These are phyloP conservation scores for Staurois parvus DNA, from an alignment of 2,797 vertebrate species.

Conservation along the genomic window DNA sequence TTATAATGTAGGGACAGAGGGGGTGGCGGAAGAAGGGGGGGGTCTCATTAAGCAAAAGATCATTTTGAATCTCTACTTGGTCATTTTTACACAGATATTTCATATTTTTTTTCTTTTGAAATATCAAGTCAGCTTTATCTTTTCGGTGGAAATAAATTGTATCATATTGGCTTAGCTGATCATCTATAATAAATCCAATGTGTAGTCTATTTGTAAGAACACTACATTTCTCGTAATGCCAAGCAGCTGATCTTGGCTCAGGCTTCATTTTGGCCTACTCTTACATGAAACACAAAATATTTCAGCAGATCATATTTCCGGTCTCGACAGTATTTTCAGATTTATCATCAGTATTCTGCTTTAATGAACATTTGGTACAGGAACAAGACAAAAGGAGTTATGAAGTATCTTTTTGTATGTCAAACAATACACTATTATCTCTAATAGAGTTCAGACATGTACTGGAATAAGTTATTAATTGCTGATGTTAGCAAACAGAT, in stretches of 20 bases:
- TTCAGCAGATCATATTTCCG: conserved; percentile 9
- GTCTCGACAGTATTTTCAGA: not conserved
- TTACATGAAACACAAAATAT: not conserved
- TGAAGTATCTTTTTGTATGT: not conserved
- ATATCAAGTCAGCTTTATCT: not conserved
- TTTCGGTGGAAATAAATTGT: not conserved
- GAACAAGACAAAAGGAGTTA: not conserved
- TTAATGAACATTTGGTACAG: not conserved
- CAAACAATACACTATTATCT: not conserved
- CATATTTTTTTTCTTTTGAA: not conserved
- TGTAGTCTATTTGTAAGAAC: conserved; percentile 2
- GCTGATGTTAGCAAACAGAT: not conserved
- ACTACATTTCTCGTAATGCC: conserved; percentile 11
- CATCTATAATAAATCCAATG: conserved; percentile 14
- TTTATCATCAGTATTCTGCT: not conserved
- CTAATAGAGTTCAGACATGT: not conserved
- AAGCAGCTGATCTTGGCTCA: conserved; percentile 6
- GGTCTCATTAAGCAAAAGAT: too few relatives aligned
- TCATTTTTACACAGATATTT: not conserved
- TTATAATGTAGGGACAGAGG: too few relatives aligned
- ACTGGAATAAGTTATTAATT: not conserved
- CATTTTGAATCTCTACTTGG: not conserved
- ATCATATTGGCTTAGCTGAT: not conserved
- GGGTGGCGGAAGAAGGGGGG: too few relatives aligned
- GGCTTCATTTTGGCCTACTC: not conserved